Conservation (phyloP, 2,888 invertebrate genomes). For the Danaus chrysippus region DNA sequence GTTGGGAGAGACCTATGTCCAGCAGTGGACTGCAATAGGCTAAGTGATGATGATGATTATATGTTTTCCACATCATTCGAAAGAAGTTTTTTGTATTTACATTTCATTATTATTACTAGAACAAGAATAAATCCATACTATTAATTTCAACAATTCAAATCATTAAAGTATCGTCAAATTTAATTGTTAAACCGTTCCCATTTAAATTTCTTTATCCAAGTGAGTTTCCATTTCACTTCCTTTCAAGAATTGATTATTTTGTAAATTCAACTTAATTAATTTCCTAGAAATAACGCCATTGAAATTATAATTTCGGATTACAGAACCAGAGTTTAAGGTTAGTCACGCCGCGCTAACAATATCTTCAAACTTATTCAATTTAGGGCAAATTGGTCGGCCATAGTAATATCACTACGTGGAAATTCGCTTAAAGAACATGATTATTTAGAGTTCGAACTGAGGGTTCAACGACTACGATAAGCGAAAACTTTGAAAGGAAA, state of each 20-base stretch:
- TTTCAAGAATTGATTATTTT: conserved; percentile 30
- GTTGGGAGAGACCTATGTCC: too few species aligned
- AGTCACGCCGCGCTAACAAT: conserved; percentile 43
- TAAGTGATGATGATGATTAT: too few species aligned
- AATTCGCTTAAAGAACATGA: conserved; percentile 30
- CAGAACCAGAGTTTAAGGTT: conserved; percentile 42
- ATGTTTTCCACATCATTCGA: too few species aligned
- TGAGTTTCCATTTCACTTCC: conserved; percentile 20
- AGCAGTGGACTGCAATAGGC: too few species aligned
- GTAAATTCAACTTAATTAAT: conserved; percentile 33
- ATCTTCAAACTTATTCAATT: conserved; percentile 59
- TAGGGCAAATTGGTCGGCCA: conserved; percentile 41
- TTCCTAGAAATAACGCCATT: conserved; percentile 32
- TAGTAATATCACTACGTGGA: conserved; percentile 31
- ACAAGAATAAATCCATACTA: neutral
- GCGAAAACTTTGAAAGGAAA: conserved; percentile 26
- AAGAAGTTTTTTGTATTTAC: too few species aligned
- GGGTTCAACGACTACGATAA: conserved; percentile 25
- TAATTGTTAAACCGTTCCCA: conserved; percentile 15
- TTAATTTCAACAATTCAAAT: conserved; percentile 1
- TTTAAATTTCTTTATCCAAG: conserved; percentile 19
- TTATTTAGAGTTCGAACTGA: conserved; percentile 23
- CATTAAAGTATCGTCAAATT: conserved; percentile 8
- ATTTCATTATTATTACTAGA: too few species aligned
- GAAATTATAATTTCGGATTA: too few species aligned